A percentile compares a stretch with the other conserved stretches of the same genome.
Evolutionary conservation across 2,888 invertebrate species (phyloP).

Genomic region (Globia sparganii): DNA sequence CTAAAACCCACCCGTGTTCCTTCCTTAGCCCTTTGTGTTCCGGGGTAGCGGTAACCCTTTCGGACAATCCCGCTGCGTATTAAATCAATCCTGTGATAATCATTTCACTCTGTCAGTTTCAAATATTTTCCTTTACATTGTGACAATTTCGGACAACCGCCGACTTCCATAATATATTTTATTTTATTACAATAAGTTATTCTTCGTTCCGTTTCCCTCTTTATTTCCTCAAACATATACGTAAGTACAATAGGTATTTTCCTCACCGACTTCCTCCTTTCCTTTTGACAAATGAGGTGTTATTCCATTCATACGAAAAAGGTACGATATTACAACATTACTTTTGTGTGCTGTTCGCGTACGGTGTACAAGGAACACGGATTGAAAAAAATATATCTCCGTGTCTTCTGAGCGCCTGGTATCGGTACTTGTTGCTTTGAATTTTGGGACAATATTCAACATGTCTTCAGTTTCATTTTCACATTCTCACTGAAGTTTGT

Average conservation of each 20-base stretch:
- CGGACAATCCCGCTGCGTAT: too few relatives aligned
- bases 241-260: constrained; percentile 27
- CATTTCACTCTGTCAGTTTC: constrained; percentile 4
- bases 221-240: constrained; percentile 36
- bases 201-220: constrained; percentile 14
- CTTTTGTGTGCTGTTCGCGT: constrained; percentile 28
- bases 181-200: constrained; percentile 49
- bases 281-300: constrained; percentile 59
- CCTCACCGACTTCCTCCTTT: constrained; percentile 8
- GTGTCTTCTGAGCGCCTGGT: constrained; percentile 17
- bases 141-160: constrained; percentile 31
- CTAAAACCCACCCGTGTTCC: too few relatives aligned
- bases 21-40: too few relatives aligned
- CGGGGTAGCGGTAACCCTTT: too few relatives aligned
- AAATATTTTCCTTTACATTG: constrained; percentile 24
- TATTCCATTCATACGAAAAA: constrained; percentile 57
- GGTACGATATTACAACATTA: constrained; percentile 52
- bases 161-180: constrained; percentile 12
- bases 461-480: neutral
- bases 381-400: constrained; percentile 38
- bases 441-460: neutral
- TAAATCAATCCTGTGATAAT: neutral
- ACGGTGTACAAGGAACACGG: neutral
- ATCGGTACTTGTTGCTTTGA: constrained; percentile 37
- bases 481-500: neutral